Evolutionary conservation across 2,797 vertebrate genomes (phyloP), one percentile per base, ranked within the genome.

Genomic region (Pipistrellus nathusii): DNA sequence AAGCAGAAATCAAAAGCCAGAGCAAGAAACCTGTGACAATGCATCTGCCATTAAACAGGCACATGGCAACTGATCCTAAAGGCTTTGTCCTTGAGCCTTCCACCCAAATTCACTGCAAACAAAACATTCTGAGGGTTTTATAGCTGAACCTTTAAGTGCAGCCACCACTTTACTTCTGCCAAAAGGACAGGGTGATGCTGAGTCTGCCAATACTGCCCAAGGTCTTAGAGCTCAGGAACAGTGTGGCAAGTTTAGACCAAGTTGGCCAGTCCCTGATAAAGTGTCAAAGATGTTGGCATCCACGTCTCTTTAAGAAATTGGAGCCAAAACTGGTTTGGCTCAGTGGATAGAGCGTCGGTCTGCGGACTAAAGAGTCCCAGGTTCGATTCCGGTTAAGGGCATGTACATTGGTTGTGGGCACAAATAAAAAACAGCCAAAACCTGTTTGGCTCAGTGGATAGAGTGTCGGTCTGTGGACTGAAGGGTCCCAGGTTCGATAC

Each of bases 1-100:
- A 91, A 64, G 80, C 14, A 88, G 23, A 62, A 80, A 53, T 82
- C 38, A 92, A 87, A 68, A 88, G 53, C 13, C 66, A 86, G 68
- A 78, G 27, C 20, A 44, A 91, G 46, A 91, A 83, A 84, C 12
- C 12, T 59, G 71, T 27, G 57, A 80, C 30, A 69, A 8, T 18
- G 27, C 57, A 59, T 73, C 53, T 4, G 48, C n/a, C 68, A 48
- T 62, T 18, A 75, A 66, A 83, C 2, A 48, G 64, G 11, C 25
- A 2, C 30, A 12, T 3, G 44, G 32, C 69, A 77, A 57, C 18
- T 10, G 48, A 88, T n/a, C 38, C 73, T 73, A n/a, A 85, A 8
- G 11, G 25, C 55, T 76, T 55, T 81, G 72, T 83, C 48, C 30
- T 30, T 72, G 59, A 93, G 38, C 35, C n/a, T 87, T 80, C 38